Evolutionary conservation across 2,888 invertebrate species (phyloP).

Genomic region (Epinotia nisella): DNA sequence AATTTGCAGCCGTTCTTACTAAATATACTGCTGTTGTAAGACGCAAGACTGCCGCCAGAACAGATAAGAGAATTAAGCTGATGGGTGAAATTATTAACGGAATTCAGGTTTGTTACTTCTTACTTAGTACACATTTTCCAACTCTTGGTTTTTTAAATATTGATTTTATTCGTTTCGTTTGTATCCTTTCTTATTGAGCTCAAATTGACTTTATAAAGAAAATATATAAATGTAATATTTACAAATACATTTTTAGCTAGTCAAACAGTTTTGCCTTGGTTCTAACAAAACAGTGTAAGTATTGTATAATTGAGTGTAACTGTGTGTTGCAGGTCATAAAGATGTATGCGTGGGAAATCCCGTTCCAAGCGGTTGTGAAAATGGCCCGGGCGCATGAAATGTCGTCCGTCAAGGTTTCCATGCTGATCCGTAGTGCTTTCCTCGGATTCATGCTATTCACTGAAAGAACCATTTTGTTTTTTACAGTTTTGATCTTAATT

Average conservation of each 20-base stretch:
- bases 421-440: conserved; percentile 87
- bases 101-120: conserved; percentile 86
- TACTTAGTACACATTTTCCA: background rate
- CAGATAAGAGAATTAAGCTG: conserved; percentile 92
- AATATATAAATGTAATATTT: too few relatives aligned
- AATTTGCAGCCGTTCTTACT: conserved; percentile 68
- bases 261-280: too few relatives aligned
- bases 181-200: too few relatives aligned
- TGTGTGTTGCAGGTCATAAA: conserved; percentile 89
- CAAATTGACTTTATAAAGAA: too few relatives aligned
- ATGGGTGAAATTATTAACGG: conserved; percentile 96
- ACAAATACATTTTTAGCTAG: too few relatives aligned
- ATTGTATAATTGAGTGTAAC: too few relatives aligned
- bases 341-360: conserved; percentile 97
- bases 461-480: conserved; percentile 88
- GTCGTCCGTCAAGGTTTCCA: conserved; percentile 82
- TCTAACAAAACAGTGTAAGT: too few relatives aligned
- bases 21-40: conserved; percentile 69
- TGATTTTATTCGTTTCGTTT: too few relatives aligned
- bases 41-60: conserved; percentile 88
- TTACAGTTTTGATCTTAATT: conserved; percentile 80
- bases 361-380: conserved; percentile 89
- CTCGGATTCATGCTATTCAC: conserved; percentile 90
- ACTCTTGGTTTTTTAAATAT: too few relatives aligned
- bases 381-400: conserved; percentile 84